Evolutionary conservation across 1,140 invertebrate genomes (phyloP).

Genomic region (Teleopsis dalmanni): DNA sequence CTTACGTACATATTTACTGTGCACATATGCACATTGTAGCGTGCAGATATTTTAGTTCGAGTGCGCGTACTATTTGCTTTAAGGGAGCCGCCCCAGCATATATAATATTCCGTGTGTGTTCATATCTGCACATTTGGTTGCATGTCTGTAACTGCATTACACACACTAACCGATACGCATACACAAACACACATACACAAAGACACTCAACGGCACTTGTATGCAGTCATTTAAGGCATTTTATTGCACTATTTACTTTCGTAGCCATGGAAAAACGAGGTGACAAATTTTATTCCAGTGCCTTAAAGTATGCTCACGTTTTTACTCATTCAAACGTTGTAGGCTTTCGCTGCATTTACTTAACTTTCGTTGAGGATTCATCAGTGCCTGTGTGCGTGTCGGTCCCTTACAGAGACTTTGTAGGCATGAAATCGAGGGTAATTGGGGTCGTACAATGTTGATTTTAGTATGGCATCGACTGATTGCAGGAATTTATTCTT

Average conservation of each 20-base stretch:
- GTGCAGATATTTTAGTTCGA: background rate
- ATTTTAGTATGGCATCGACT: conserved; percentile 4
- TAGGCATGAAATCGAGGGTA: conserved; percentile 31
- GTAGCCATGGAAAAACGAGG: conserved; percentile 16
- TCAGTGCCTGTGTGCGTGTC: no score
- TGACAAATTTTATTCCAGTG: conserved; percentile 41
- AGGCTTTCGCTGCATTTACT: background rate
- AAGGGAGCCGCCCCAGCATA: conserved; percentile 35
- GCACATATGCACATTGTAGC: background rate
- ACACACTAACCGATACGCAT: conserved; percentile 3
- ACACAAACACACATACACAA: background rate
- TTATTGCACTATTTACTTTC: background rate
- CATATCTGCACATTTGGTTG: conserved; percentile 33
- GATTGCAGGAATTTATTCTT: conserved; percentile 8
- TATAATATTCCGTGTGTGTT: conserved; percentile 21
- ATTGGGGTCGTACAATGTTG: conserved; percentile 30
- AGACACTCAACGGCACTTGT: background rate
- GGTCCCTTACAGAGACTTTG: no score
- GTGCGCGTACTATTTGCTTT: conserved; percentile 24
- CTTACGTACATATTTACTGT: background rate
- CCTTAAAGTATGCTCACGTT: conserved; percentile 31
- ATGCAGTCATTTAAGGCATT: background rate
- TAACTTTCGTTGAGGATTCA: background rate
- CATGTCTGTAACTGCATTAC: conserved; percentile 22
- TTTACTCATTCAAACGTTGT: no score